Evolutionary conservation across 2,888 invertebrate genomes (phyloP).

Genomic region (Artemia sp.): DNA sequence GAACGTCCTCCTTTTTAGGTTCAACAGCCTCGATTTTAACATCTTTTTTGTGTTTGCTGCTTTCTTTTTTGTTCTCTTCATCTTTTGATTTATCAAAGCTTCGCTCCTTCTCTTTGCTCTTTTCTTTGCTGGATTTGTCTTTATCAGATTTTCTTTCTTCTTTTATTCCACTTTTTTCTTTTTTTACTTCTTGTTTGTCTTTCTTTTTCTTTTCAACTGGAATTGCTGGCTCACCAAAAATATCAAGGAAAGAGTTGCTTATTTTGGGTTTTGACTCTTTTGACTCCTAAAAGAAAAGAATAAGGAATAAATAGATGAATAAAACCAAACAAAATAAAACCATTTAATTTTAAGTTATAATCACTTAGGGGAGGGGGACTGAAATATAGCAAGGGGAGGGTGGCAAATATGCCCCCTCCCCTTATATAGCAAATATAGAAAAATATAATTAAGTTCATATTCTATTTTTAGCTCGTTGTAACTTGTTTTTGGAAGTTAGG

Average conservation of each 20-base stretch:
- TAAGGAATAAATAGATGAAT: too few species aligned
- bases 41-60: not conserved
- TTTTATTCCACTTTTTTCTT: slow-evolving; percentile 12
- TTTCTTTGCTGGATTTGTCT: slow-evolving; percentile 15
- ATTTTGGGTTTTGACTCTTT: slow-evolving; percentile 22
- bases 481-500: too few species aligned
- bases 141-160: slow-evolving; percentile 15
- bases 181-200: slow-evolving; percentile 26
- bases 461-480: too few species aligned
- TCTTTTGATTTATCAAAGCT: slow-evolving; percentile 16
- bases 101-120: slow-evolving; percentile 18
- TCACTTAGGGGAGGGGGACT: too few species aligned
- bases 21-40: slow-evolving; percentile 34
- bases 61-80: slow-evolving; percentile 15
- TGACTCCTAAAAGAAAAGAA: slow-evolving; percentile 18
- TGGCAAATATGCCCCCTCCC: too few species aligned
- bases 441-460: too few species aligned
- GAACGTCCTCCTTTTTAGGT: slow-evolving; percentile 33
- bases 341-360: too few species aligned
- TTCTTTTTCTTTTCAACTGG: slow-evolving; percentile 39
- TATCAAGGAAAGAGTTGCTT: slow-evolving; percentile 50
- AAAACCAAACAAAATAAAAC: too few species aligned
- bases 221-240: slow-evolving; percentile 65
- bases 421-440: too few species aligned
- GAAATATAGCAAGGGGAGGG: too few species aligned